These are phyloP conservation scores for Drosophila melanica DNA, from an alignment of 1,140 invertebrate species.

Conservation along the genomic window DNA sequence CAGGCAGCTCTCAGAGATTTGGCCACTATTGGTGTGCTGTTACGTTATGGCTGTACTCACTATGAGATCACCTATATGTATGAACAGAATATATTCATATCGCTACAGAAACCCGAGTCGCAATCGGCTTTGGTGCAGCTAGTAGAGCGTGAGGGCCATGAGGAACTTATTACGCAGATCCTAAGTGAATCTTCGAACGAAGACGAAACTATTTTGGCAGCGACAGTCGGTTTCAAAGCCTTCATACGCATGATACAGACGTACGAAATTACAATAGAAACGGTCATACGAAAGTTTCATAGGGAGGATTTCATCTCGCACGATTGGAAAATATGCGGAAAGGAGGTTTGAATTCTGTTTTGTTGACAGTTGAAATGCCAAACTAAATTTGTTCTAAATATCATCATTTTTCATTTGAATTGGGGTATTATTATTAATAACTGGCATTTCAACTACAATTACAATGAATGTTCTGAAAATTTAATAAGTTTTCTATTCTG, in stretches of 20 bases:
- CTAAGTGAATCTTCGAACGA: slow-evolving; percentile 90
- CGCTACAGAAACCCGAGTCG: slow-evolving; percentile 90
- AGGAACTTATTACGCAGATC: slow-evolving; percentile 91
- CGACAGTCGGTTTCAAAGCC: slow-evolving; percentile 91
- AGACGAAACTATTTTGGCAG: slow-evolving; percentile 89
- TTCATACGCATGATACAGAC: slow-evolving; percentile 93
- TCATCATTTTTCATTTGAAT: background rate
- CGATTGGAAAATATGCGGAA: slow-evolving; percentile 88
- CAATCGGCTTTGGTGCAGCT: slow-evolving; percentile 92
- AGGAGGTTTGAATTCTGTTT: slow-evolving; percentile 82
- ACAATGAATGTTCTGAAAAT: background rate
- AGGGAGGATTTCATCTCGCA: slow-evolving; percentile 92
- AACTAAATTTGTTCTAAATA: background rate
- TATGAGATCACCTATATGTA: slow-evolving; percentile 91
- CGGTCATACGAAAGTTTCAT: slow-evolving; percentile 91
- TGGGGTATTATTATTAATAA: background rate
- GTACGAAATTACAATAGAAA: slow-evolving; percentile 91
- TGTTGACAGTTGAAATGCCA: slow-evolving; percentile 61
- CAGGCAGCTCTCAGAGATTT: slow-evolving; percentile 91
- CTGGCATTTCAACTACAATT: slow-evolving; percentile 53
- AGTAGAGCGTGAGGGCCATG: slow-evolving; percentile 91
- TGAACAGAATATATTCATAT: slow-evolving; percentile 90
- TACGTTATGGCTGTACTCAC: slow-evolving; percentile 89
- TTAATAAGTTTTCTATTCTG: background rate
- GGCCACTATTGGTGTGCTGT: slow-evolving; percentile 91